Evolutionary conservation across 2,113 vertebrate species (phyloP).

Genomic region (Rissa tridactyla): DNA sequence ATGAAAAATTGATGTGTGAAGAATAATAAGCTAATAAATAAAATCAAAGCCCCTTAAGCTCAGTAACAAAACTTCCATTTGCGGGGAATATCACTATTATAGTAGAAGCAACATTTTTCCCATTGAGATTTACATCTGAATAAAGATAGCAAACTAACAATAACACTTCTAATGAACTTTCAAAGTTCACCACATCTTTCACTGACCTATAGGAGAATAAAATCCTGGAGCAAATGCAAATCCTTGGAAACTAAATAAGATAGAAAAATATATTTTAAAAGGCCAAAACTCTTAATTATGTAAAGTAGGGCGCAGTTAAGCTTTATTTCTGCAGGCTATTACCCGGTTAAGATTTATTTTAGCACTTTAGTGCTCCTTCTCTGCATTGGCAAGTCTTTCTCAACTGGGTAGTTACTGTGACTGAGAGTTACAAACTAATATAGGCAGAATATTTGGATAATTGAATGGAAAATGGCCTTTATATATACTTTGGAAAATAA

Average conservation of each 20-base stretch:
- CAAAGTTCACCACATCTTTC: not conserved
- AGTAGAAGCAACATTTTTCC: not conserved
- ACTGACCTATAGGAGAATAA: not conserved
- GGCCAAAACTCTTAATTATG: not conserved
- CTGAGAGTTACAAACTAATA: not conserved
- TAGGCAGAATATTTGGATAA: not conserved
- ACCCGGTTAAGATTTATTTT: not conserved
- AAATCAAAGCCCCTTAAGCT: not conserved
- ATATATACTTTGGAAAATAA: not conserved
- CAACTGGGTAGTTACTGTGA: not conserved
- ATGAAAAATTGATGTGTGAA: not conserved
- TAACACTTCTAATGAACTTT: not conserved
- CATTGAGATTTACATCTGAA: not conserved
- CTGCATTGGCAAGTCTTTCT: not conserved
- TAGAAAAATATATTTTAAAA: not conserved
- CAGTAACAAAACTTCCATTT: not conserved
- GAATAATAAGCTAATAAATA: not conserved
- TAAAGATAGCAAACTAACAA: not conserved
- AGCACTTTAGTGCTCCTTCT: not conserved
- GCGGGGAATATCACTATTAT: not conserved
- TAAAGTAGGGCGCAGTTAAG: not conserved
- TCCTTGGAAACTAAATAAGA: not conserved
- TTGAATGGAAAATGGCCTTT: not conserved
- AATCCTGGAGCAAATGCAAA: not conserved
- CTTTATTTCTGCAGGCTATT: not conserved